Evolutionary conservation across 2,797 vertebrate genomes (phyloP), one percentile per base, ranked within the genome.

Genomic region (Cynodonichthys magdalenae): DNA sequence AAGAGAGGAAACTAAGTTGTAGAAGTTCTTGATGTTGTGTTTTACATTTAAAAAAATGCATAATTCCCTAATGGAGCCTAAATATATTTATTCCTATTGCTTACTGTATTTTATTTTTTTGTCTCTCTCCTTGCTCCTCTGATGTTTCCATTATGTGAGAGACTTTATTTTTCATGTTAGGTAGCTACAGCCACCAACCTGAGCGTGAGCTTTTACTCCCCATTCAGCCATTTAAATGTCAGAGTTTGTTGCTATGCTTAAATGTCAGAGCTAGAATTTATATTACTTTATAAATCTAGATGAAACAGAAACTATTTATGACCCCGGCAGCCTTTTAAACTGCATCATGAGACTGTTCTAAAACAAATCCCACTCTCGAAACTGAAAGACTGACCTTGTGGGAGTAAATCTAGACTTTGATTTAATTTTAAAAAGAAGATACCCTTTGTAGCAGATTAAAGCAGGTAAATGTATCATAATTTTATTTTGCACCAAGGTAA

Each of bases 81-180:
- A 72, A 46, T 59, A 64, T 70, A 71, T 79, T 71, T 73, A 51
- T 71, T 66, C 46, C 61, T 66, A 39, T 20, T 36, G 56, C 60
- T 63, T 71, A 64, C 53, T 65, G 36, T 66, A 65, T 54, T 77
- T 67, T 80, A 63, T 57, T 58, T 71, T 68, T 79, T 18, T 18
- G 53, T 82, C 60, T 80, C 57, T 65, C 69, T 72, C 62, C 12
- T 39, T 61, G 64, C 70, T 61, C 54, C 69, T 75, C 76, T 79
- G 78, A 77, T 66, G 59, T 90, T 89, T 90, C 80, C 83, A 88
- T 88, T 79, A 84, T 71, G 59, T 62, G 39, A 81, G 42, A 41
- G 68, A 66, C 49, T 77, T 77, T 34, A 2, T 6, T 44, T 66
- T 39, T 44, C 34, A 3, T 18, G 24, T 47, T 3, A 29, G 31